Percentiles rank a stretch among this genome's conserved stretches.
Conservation (phyloP, 2,797 vertebrate genomes). For the Spea hammondii region DNA sequence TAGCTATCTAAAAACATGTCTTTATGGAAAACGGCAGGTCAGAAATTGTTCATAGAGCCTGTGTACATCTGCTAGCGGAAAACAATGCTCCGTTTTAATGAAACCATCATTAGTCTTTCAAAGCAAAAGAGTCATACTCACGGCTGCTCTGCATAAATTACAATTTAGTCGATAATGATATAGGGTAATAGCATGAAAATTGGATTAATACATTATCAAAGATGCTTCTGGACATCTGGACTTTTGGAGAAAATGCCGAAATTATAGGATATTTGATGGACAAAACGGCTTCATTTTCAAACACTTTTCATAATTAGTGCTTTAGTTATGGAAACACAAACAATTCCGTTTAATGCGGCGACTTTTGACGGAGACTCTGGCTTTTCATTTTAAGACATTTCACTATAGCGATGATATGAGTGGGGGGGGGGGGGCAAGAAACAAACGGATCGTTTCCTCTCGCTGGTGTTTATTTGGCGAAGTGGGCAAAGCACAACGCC, state of each 20-base stretch:
- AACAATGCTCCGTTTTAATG: conserved; percentile 57
- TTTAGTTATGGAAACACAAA: conserved; percentile 66
- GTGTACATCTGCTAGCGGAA: conserved; percentile 59
- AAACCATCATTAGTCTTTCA: conserved; percentile 52
- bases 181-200: conserved; percentile 53
- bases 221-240: conserved; percentile 35
- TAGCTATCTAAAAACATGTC: conserved; percentile 48
- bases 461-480: conserved; percentile 40
- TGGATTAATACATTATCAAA: conserved; percentile 55
- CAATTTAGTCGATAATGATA: conserved; percentile 55
- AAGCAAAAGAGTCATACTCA: conserved; percentile 54
- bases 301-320: conserved; percentile 62
- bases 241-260: conserved; percentile 46
- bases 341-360: conserved; percentile 65
- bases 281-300: conserved; percentile 51
- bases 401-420: conserved; percentile 38
- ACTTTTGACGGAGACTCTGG: conserved; percentile 70
- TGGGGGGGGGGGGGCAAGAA: conserved; percentile 25
- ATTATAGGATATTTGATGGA: conserved; percentile 46
- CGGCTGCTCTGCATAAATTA: conserved; percentile 52
- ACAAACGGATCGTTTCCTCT: conserved; percentile 49
- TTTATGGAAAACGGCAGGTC: conserved; percentile 54
- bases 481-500: conserved; percentile 48
- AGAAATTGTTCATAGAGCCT: conserved; percentile 60
- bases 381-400: conserved; percentile 64